Base-by-base conservation (phyloP, 2,888 invertebrate species). In the Orchestes rusci region DNA sequence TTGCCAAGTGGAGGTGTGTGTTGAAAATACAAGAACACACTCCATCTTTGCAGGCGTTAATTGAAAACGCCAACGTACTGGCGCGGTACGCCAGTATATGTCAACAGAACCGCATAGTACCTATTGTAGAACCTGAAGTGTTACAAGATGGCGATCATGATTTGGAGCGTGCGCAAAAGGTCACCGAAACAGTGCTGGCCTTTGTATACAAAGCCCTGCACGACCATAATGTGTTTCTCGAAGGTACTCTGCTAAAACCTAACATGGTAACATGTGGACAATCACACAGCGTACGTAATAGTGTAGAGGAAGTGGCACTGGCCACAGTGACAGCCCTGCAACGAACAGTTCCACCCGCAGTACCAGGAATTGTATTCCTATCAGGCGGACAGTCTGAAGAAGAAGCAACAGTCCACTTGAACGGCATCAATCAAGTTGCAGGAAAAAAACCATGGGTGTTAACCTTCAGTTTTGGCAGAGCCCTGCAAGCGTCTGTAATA, bases 351-450 rank as follows among this genome's bases (percentile, higher is more conserved):
- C 97, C 97, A 41, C 82, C 91, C 40, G 96, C 97, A 45, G 96
- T 99, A 54, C 86, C 95, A 67, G 95, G 96, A 59, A 72, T 99
- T 52, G 90, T 91, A 53, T 99, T 99, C 85, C 80, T 99, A 63
- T 97, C 96, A 56, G 97, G 99, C 56, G 99, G 99, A 51, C 97
- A 99, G 71, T 92, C 93, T 42, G 99, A 99, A 69, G 94, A 95
- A 64, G 96, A 97, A 62, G 96, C 97, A 8, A 87, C 96, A 2
- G 81, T 95, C 50, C 85, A 99, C 71, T 77, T 99, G 73, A 90
- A 94, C 70, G 95, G 95, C 58, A 97, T 99, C 73, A 99, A 99
- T 75, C 79, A 83, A 63, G 55, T 46, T 39, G 71, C 75, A 29
- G 76, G 82, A 53, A 84, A 85, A 74, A 91, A 90, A 72, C 97